These are phyloP conservation scores for Brenthis ino DNA, from an alignment of 2,888 invertebrate species.

Conservation along the genomic window DNA sequence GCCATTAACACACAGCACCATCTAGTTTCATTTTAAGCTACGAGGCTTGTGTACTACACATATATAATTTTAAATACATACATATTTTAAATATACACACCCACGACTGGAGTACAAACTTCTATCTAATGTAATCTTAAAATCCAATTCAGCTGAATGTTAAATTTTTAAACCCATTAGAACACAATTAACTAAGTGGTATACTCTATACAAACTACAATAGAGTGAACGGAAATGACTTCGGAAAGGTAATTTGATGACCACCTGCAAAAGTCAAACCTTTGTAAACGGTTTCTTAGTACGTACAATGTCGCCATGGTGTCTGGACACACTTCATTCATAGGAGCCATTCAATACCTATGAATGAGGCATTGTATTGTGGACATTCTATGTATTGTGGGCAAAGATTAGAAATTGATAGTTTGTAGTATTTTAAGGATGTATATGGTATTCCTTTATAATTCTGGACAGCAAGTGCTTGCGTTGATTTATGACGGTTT, in stretches of 20 bases:
- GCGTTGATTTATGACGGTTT: conserved; percentile 12
- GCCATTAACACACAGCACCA: too few relatives aligned
- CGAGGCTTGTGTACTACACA: too few relatives aligned
- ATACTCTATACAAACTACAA: conserved; percentile 13
- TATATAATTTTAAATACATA: too few relatives aligned
- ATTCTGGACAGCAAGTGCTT: conserved; percentile 10
- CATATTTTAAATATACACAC: too few relatives aligned
- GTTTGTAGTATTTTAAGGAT: conserved; percentile 13
- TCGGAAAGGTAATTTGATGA: conserved; percentile 69
- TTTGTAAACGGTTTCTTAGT: conserved; percentile 29
- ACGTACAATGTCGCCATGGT: conserved; percentile 24
- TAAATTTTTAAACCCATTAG: conserved; percentile 19
- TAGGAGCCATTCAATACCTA: conserved; percentile 13
- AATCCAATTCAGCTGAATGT: conserved; percentile 6
- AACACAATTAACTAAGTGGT: conserved; percentile 33
- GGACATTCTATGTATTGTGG: conserved; percentile 24
- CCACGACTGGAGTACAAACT: too few relatives aligned
- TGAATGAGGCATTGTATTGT: conserved; percentile 24
- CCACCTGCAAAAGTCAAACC: conserved; percentile 58
- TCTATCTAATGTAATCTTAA: neutral
- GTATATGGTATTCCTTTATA: conserved; percentile 2
- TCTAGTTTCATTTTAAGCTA: too few relatives aligned
- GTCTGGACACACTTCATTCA: conserved; percentile 48
- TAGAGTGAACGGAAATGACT: conserved; percentile 65
- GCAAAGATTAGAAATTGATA: conserved; percentile 28